Percentiles rank a stretch among this genome's conserved stretches.
Conservation (phyloP, 2,113 vertebrate genomes). For the Chroicocephalus ridibundus region DNA sequence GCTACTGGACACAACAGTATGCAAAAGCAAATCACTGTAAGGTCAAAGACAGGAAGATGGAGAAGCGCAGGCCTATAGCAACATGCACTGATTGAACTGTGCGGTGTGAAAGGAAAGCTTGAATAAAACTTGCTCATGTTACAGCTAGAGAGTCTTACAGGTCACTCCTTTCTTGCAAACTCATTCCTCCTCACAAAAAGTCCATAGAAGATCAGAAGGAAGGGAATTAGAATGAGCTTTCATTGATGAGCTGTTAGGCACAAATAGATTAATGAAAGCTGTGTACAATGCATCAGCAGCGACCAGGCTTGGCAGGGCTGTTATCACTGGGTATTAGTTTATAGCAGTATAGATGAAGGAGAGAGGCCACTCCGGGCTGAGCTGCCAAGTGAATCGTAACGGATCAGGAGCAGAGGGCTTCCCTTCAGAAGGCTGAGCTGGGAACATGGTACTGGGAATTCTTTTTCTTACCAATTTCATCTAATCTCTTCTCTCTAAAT, state of each 20-base stretch:
- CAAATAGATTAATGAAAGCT: conserved; percentile 28
- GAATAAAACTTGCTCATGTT: not conserved
- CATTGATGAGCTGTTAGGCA: conserved; percentile 1
- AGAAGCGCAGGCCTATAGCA: not conserved
- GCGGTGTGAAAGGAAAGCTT: not conserved
- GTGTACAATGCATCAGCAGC: not conserved
- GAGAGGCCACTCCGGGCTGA: not conserved
- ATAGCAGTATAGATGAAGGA: not conserved
- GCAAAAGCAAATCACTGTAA: not conserved
- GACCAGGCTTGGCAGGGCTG: not conserved
- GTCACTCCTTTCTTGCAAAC: not conserved
- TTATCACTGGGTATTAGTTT: not conserved
- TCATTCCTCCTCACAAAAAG: not conserved
- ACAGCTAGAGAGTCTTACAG: not conserved
- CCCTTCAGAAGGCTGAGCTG: not conserved
- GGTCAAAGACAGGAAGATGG: not conserved
- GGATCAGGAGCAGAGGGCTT: not conserved
- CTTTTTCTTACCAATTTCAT: conserved; percentile 12
- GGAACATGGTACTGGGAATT: not conserved
- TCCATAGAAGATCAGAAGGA: not conserved
- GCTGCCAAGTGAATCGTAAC: not conserved
- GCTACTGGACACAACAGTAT: not conserved
- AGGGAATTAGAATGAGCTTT: conserved; percentile 15
- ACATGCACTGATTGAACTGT: not conserved
- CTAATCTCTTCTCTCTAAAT: conserved; percentile 30